Conservation (phyloP, 2,113 vertebrate species). For the Chroicocephalus ridibundus region DNA sequence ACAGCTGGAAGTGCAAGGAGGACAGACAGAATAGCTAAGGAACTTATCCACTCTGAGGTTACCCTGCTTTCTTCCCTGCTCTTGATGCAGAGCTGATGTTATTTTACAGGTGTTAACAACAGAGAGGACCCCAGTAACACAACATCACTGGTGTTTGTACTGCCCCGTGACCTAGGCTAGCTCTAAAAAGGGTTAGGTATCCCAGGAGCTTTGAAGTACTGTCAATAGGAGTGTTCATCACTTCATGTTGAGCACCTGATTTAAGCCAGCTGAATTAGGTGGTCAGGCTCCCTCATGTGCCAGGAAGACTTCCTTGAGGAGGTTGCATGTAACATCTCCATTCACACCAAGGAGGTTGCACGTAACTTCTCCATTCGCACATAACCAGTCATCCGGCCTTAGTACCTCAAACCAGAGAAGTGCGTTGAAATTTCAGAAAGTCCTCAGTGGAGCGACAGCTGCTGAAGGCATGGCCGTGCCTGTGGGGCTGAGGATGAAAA, state of each 20-base stretch:
- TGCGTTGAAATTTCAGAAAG: not conserved
- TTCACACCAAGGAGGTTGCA: not conserved
- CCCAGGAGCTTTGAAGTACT: not conserved
- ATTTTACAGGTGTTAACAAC: not conserved
- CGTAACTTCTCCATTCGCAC: not conserved
- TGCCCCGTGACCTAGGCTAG: accelerated
- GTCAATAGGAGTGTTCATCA: not conserved
- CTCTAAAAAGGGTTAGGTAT: not conserved
- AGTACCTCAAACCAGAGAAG: not conserved
- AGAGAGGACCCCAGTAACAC: not conserved
- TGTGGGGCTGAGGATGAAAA: not conserved
- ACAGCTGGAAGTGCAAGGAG: not conserved
- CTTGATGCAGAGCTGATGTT: not conserved
- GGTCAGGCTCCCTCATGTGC: not conserved
- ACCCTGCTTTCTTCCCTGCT: not conserved
- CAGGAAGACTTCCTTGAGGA: not conserved
- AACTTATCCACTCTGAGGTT: not conserved
- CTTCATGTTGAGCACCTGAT: not conserved
- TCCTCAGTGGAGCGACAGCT: not conserved
- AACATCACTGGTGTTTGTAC: not conserved
- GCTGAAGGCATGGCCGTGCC: not conserved
- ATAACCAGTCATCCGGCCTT: not conserved
- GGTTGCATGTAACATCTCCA: not conserved
- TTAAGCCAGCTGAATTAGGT: not conserved
- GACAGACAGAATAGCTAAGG: not conserved